A percentile compares a stretch with the other conserved stretches of the same genome.
These are phyloP conservation scores for Nasonia vitripennis DNA, from an alignment of 1,140 invertebrate genomes.

Conservation along the genomic window DNA sequence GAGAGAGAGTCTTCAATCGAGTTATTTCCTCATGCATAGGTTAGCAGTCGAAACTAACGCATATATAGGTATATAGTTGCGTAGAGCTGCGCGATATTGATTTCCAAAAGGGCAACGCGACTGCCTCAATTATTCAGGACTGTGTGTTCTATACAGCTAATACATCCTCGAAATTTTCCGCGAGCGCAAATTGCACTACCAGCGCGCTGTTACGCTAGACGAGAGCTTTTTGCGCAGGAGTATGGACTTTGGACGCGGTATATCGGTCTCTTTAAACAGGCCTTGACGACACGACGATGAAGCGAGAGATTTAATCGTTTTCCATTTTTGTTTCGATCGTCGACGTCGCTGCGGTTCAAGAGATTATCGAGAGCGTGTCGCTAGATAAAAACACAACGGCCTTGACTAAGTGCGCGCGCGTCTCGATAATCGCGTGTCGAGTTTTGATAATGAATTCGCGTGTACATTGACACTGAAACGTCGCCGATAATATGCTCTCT, in stretches of 20 bases:
- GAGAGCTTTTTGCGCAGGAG: background rate
- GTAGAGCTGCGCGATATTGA: background rate
- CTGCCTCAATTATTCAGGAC: too few species aligned
- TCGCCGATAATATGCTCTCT: too few species aligned
- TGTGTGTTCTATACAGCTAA: too few species aligned
- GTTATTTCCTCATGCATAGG: slow-evolving; percentile 46
- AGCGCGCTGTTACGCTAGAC: background rate
- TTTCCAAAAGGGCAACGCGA: background rate
- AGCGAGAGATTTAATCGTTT: slow-evolving; percentile 12
- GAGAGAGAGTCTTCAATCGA: slow-evolving; percentile 23
- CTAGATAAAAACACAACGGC: slow-evolving; percentile 20
- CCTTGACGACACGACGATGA: background rate
- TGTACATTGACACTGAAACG: too few species aligned
- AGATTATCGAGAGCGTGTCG: slow-evolving; percentile 25
- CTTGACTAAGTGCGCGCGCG: slow-evolving; percentile 2
- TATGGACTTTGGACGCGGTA: background rate
- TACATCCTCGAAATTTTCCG: background rate
- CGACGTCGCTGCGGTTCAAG: slow-evolving; percentile 8
- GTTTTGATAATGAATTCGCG: background rate
- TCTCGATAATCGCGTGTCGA: background rate
- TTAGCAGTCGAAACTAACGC: slow-evolving; percentile 23
- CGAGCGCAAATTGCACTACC: background rate
- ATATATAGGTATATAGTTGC: too few species aligned
- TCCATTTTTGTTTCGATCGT: background rate
- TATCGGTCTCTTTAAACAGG: slow-evolving; percentile 5